These are phyloP conservation scores for Pteria penguin DNA, from an alignment of 2,888 invertebrate species.

Conservation along the genomic window DNA sequence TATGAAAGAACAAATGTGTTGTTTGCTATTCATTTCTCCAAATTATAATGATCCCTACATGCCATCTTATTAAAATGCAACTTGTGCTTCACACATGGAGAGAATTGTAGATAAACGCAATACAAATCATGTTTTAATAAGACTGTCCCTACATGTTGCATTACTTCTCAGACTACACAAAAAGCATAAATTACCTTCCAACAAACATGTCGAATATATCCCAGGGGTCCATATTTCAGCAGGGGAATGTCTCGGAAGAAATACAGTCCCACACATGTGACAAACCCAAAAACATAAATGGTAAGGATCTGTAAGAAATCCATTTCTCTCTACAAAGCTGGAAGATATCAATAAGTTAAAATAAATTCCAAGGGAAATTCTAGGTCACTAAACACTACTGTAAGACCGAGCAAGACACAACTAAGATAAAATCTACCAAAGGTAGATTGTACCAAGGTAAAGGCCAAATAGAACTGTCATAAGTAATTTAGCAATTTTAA, in stretches of 20 bases:
- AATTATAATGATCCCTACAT: too few relatives aligned
- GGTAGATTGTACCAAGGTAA: too few relatives aligned
- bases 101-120: not conserved
- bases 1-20: too few relatives aligned
- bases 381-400: too few relatives aligned
- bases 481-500: too few relatives aligned
- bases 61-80: too few relatives aligned
- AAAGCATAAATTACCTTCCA: constrained; percentile 47
- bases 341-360: too few relatives aligned
- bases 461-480: too few relatives aligned
- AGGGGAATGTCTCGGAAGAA: constrained; percentile 47
- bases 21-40: too few relatives aligned
- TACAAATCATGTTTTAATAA: not conserved
- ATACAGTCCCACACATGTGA: constrained; percentile 51
- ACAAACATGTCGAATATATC: constrained; percentile 40
- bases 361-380: too few relatives aligned
- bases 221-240: constrained; percentile 47
- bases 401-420: too few relatives aligned
- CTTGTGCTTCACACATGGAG: not conserved
- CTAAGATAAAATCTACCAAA: too few relatives aligned
- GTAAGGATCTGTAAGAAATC: constrained; percentile 61
- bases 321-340: constrained; percentile 60
- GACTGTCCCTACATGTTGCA: not conserved
- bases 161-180: not conserved
- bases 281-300: constrained; percentile 62